Base-by-base conservation (phyloP, 2,888 invertebrate genomes). In the Drosophila prolongata region DNA sequence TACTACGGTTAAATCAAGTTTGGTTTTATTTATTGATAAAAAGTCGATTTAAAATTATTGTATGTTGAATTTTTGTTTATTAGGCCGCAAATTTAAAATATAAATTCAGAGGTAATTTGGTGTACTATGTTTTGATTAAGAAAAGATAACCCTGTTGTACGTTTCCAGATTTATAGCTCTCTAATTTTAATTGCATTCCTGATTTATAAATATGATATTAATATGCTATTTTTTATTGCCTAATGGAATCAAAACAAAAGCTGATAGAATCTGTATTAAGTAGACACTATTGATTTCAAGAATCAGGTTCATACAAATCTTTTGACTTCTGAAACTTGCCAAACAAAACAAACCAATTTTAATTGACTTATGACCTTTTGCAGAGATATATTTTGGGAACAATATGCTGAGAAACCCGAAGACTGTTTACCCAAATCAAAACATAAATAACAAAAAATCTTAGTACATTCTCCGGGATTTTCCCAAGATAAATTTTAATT, bases 381-480 rank as follows among this genome's bases (percentile, higher is more conserved):
- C n/a, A 34, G 40, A 35, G 1, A 19, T 40, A 27, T 42, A 35
- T 40, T 40, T 65, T 34, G 8, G 27, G n/a, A 64, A 47, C 11
- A 64, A 52, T 8, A 54, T 19, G 53, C 10, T 8, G 2, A 9
- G 37, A 16, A 27, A 3, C 8, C 42, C 10, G 30, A 30, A 44
- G 49, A 66, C 27, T 66, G 37, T 44, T 52, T 58, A 50, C 16
- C 34, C 43, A 54, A 59, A 42, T 47, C 27, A 24, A 58, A 58
- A 62, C 19, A 16, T 64, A 72, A 69, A 42, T 57, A 74, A 55
- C 54, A 49, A 50, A 68, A 50, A 55, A 56, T 65, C 27, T 13
- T 59, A 38, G 54, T 27, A 47, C 62, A 74, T 78, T 78, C 67
- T 70, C 38, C 9, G 76, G 78, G 69, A 72, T 68, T 82, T 77